These are phyloP conservation scores for Astyanax mexicanus DNA, from an alignment of 2,797 vertebrate genomes.

Conservation along the genomic window DNA sequence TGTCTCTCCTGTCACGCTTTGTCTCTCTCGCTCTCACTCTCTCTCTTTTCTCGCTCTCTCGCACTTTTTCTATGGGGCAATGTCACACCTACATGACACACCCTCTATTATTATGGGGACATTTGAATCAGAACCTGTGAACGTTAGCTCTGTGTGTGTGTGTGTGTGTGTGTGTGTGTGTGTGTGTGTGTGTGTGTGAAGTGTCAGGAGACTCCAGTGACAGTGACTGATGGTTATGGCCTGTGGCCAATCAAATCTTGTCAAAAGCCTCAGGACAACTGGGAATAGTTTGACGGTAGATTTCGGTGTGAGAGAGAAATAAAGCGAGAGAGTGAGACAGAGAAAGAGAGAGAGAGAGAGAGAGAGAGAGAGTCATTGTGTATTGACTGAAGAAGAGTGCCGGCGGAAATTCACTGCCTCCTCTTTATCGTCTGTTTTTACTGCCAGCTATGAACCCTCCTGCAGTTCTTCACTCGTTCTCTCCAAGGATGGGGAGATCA, in stretches of 20 bases:
- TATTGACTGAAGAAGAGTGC: not conserved
- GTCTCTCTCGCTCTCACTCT: not conserved
- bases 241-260: conserved; percentile 29
- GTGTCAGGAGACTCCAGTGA: conserved; percentile 18
- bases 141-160: not conserved
- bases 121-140: not conserved
- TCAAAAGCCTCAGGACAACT: not conserved
- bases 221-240: conserved; percentile 33
- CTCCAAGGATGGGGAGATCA: not conserved
- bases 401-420: not conserved
- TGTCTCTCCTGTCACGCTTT: not conserved
- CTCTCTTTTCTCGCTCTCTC: not conserved
- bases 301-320: not conserved
- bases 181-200: not conserved
- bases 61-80: not conserved
- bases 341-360: not conserved
- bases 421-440: conserved; percentile 4
- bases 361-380: not conserved
- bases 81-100: not conserved
- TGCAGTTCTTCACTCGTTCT: not conserved
- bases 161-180: conserved; percentile 13
- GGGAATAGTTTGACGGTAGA: conserved; percentile 21
- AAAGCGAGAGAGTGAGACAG: not conserved
- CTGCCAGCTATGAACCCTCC: not conserved
- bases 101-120: conserved; percentile 15